These are phyloP conservation scores for Polylopha cassiicola DNA, from an alignment of 2,888 invertebrate genomes.

Conservation along the genomic window DNA sequence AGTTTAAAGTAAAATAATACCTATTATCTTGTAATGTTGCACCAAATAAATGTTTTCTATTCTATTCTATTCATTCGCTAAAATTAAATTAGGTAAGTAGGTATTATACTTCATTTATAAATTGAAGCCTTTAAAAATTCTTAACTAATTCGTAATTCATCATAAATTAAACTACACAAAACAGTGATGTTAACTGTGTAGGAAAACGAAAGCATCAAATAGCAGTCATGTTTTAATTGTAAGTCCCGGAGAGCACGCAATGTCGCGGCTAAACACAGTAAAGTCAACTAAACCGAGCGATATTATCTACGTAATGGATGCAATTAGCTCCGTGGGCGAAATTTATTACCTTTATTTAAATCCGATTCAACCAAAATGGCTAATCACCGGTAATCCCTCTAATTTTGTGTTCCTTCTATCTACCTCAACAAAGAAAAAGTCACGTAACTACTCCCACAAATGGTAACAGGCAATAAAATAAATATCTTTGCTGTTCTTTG, in stretches of 20 bases:
- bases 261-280: constrained; percentile 47
- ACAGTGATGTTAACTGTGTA: constrained; percentile 8
- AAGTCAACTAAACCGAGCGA: constrained; percentile 57
- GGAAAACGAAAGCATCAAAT: constrained; percentile 7
- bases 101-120: too few species aligned
- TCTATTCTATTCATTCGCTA: too few species aligned
- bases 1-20: too few species aligned
- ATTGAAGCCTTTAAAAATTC: too few species aligned
- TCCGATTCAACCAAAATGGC: constrained; percentile 42
- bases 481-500: too few species aligned
- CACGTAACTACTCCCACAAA: too few species aligned
- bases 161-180: constrained; percentile 10
- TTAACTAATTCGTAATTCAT: too few species aligned
- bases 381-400: constrained; percentile 3
- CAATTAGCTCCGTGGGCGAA: constrained; percentile 56
- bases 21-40: too few species aligned
- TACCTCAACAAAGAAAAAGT: too few species aligned
- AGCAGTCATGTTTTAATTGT: constrained; percentile 10
- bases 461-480: too few species aligned
- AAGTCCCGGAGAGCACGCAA: constrained; percentile 44
- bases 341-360: constrained; percentile 54
- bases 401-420: constrained; percentile 6
- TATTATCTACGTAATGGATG: constrained; percentile 48
- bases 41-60: too few species aligned
- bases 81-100: too few species aligned